Evolutionary conservation across 2,113 vertebrate species (phyloP).

Genomic region (Perca schrenkii): DNA sequence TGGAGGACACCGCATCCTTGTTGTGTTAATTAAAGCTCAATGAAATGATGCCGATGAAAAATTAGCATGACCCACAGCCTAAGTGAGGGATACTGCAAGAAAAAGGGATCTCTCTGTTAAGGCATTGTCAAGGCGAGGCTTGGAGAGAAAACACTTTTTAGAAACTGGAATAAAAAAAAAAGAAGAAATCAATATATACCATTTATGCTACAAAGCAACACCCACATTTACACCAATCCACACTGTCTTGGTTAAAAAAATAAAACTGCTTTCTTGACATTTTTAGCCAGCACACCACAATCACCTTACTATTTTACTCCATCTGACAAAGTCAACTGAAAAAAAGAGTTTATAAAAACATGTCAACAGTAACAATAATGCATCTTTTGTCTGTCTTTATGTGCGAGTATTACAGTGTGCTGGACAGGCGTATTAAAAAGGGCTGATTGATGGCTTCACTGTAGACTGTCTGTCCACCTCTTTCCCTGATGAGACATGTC

Average conservation of each 20-base stretch:
- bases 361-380: constrained; percentile 64
- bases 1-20: constrained; percentile 70
- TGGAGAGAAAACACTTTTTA: not conserved
- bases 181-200: constrained; percentile 26
- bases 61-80: constrained; percentile 61
- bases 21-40: constrained; percentile 74
- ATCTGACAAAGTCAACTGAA: constrained; percentile 39
- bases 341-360: constrained; percentile 40
- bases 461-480: constrained; percentile 62
- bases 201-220: constrained; percentile 36
- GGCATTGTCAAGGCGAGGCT: constrained; percentile 31
- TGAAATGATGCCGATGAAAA: constrained; percentile 67
- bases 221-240: constrained; percentile 10
- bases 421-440: constrained; percentile 58
- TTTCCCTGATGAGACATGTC: constrained; percentile 76
- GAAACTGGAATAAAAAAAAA: constrained; percentile 32
- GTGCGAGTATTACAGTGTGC: constrained; percentile 53
- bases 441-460: constrained; percentile 75
- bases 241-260: not conserved
- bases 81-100: constrained; percentile 34
- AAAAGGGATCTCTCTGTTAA: constrained; percentile 41
- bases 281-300: constrained; percentile 22
- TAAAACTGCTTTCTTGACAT: constrained; percentile 37
- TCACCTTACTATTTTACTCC: constrained; percentile 32
- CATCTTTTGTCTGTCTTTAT: constrained; percentile 50